Base-by-base conservation (phyloP, 2,888 invertebrate species). In the Lysandra bellargus region DNA sequence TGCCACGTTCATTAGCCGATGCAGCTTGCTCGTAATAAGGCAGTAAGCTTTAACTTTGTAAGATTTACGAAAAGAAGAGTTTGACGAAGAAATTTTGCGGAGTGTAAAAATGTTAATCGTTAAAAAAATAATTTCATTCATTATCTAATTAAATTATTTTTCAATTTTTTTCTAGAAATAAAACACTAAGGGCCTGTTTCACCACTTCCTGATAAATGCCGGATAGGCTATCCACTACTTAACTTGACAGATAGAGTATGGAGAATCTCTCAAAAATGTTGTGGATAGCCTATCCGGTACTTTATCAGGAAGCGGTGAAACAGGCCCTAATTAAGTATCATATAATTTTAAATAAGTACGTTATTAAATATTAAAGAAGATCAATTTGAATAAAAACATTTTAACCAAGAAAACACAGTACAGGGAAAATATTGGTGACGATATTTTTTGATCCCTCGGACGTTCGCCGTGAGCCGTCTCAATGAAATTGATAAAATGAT, bases 401-500 rank as follows among this genome's bases (percentile, higher is more conserved):
- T 30, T 9, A 57, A 76, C 5, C 2, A 76, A 7, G 53, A 30
- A 6, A 49, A 76, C 76, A 9, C 53, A 76, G 76, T 76, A 30
- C 30, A 30, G 14, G 53, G 44, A 75, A 75, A 53, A 76, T 57
- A 76, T 75, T 49, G 44, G 76, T 23, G 53, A 76, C 81, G 77
- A 79, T 81, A 80, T 79, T 77, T 77, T 81, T 79, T 79, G 78
- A 78, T 79, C 80, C 80, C 79, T 80, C 77, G 79, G 79, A 80
- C 79, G 79, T 80, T 80, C 79, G 79, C 80, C 78, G 33, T 33
- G 33, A 33, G 33, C 33, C 33, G 77, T 81, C 77, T 79, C 80
- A 79, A 81, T 80, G 80, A 81, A 79, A 81, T 81, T 80, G 81
- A 81, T 80, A 74, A 80, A 73, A 80, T 80, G 72, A 80, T 80